Conservation (phyloP, 2,888 invertebrate species). For the Agrypnus murinus region DNA sequence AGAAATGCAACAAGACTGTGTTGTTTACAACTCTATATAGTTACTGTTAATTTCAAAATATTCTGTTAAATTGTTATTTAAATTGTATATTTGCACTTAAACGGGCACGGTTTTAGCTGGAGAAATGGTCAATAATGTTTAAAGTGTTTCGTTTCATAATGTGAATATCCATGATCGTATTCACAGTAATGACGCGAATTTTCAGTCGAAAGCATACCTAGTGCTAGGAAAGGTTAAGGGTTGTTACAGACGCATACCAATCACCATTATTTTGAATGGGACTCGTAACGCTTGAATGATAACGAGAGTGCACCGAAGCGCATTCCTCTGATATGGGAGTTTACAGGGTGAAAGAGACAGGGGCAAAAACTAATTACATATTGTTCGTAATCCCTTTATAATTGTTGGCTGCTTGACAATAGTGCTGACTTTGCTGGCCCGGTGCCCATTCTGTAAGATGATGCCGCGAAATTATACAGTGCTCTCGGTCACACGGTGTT, state of each 20-base stretch:
- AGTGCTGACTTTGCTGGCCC: conserved; percentile 61
- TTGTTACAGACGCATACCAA: conserved; percentile 53
- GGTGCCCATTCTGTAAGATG: conserved; percentile 60
- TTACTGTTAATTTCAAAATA: too few species aligned
- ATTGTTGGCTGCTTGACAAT: conserved; percentile 68
- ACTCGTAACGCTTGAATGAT: conserved; percentile 55
- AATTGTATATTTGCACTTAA: too few species aligned
- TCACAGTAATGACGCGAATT: conserved; percentile 28
- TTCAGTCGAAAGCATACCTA: conserved; percentile 33
- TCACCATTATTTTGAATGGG: conserved; percentile 59
- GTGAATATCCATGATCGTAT: neutral
- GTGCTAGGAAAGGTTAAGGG: conserved; percentile 39
- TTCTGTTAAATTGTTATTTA: too few species aligned
- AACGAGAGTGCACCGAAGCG: conserved; percentile 57
- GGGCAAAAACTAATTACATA: conserved; percentile 66
- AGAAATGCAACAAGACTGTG: too few species aligned
- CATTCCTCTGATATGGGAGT: conserved; percentile 46
- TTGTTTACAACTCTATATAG: too few species aligned
- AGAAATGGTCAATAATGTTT: conserved; percentile 18
- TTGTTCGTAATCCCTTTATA: conserved; percentile 68
- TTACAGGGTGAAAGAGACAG: conserved; percentile 42
- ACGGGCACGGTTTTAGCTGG: neutral
- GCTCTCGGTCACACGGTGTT: conserved; percentile 54
- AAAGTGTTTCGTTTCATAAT: conserved; percentile 18
- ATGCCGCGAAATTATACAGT: conserved; percentile 58